Conservation (phyloP, 2,888 invertebrate genomes). For the Trissolcus japonicus region DNA sequence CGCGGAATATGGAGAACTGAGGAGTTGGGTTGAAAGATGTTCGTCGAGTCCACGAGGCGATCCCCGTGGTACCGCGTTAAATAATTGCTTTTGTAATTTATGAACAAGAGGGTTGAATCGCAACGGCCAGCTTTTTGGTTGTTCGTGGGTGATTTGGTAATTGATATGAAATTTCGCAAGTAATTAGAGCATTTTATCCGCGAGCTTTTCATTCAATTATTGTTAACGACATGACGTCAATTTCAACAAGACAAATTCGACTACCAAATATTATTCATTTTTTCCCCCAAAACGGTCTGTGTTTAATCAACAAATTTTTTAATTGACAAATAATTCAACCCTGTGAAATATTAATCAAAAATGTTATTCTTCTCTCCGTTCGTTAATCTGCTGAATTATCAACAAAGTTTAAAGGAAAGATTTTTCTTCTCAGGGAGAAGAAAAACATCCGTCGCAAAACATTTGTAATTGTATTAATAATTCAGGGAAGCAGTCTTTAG, state of each 20-base stretch:
- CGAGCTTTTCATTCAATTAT: constrained; percentile 23
- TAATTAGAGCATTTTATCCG: constrained; percentile 21
- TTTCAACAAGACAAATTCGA: too few species aligned
- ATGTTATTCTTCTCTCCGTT: background rate
- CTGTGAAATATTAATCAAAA: background rate
- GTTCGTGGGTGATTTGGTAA: constrained; percentile 32
- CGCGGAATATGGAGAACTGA: constrained; percentile 11
- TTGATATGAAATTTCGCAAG: constrained; percentile 30
- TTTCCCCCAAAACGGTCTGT: too few species aligned
- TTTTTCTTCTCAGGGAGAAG: constrained; percentile 6
- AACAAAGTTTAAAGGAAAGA: constrained; percentile 19
- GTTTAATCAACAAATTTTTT: too few species aligned
- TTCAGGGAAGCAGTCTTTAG: constrained; percentile 31
- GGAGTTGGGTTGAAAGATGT: constrained; percentile 18
- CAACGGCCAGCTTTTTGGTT: constrained; percentile 13
- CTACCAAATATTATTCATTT: too few species aligned
- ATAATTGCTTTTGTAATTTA: constrained; percentile 29
- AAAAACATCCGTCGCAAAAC: constrained; percentile 36
- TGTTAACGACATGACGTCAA: background rate
- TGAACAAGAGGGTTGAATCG: constrained; percentile 25
- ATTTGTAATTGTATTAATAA: constrained; percentile 48
- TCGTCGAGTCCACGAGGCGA: constrained; percentile 16
- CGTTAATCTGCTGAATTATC: constrained; percentile 30
- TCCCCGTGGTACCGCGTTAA: constrained; percentile 3
- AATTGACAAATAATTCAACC: too few species aligned